These are phyloP conservation scores for Euleptes europaea DNA, from an alignment of 2,113 vertebrate species.

Conservation along the genomic window DNA sequence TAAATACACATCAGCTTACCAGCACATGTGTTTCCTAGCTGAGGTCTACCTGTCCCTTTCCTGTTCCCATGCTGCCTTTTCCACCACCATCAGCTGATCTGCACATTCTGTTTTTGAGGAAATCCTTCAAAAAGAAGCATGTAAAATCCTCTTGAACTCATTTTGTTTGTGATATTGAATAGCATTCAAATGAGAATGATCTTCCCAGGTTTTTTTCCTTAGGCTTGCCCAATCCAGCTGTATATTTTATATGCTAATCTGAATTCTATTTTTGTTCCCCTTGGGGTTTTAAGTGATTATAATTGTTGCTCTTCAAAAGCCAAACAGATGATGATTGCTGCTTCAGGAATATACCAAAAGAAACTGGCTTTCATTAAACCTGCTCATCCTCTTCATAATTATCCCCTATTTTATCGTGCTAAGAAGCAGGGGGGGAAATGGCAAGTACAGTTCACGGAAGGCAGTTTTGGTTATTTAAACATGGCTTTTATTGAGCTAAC, in stretches of 20 bases:
- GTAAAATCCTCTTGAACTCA: slow-evolving; percentile 74
- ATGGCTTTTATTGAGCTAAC: slow-evolving; percentile 72
- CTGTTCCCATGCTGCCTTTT: slow-evolving; percentile 47
- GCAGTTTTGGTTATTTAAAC: slow-evolving; percentile 81
- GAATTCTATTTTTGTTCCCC: slow-evolving; percentile 86
- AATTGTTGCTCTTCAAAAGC: slow-evolving; percentile 90
- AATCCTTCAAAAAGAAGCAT: slow-evolving; percentile 72
- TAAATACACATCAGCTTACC: neutral
- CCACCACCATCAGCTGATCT: slow-evolving; percentile 53
- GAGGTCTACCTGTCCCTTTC: slow-evolving; percentile 17
- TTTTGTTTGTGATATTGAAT: slow-evolving; percentile 81
- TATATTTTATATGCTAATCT: slow-evolving; percentile 89
- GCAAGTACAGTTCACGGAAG: slow-evolving; percentile 78
- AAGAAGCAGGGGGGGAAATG: slow-evolving; percentile 72
- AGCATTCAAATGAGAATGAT: slow-evolving; percentile 82
- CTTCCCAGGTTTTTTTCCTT: slow-evolving; percentile 71
- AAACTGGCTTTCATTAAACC: slow-evolving; percentile 88
- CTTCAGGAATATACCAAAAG: slow-evolving; percentile 87
- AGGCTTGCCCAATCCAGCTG: slow-evolving; percentile 85
- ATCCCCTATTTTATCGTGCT: slow-evolving; percentile 81
- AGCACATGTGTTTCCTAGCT: too few species aligned
- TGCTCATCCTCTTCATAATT: slow-evolving; percentile 86
- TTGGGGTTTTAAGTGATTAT: slow-evolving; percentile 88
- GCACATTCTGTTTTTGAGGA: slow-evolving; percentile 69
- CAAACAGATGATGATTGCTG: slow-evolving; percentile 88